Evolutionary conservation across 2,888 invertebrate species (phyloP).

Genomic region (Aspidiotus destructor): DNA sequence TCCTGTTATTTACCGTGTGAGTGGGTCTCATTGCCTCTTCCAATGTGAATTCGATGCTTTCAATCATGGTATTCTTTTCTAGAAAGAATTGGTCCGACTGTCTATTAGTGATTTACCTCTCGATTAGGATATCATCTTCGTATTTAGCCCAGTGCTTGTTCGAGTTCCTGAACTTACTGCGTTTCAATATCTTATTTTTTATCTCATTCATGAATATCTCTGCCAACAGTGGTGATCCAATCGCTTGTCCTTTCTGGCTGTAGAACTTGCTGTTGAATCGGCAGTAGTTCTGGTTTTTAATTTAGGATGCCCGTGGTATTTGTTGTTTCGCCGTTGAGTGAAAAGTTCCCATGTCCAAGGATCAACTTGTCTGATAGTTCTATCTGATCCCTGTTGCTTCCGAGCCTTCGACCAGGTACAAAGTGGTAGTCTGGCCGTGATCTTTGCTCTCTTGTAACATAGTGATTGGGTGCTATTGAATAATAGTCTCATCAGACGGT

Average conservation of each 20-base stretch:
- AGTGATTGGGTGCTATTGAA: no score
- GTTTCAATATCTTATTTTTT: background rate
- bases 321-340: background rate
- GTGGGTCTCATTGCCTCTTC: background rate
- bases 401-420: no score
- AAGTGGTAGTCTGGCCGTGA: no score
- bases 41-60: background rate
- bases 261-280: background rate
- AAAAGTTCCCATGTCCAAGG: no score
- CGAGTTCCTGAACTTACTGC: background rate
- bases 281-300: background rate
- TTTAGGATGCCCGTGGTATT: background rate
- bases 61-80: background rate
- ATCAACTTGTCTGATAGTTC: no score
- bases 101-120: background rate
- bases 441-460: no score
- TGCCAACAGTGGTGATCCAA: background rate
- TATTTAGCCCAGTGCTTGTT: background rate
- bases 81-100: background rate
- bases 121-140: background rate
- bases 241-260: background rate
- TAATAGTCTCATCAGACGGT: no score
- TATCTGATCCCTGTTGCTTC: no score
- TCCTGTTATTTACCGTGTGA: background rate
- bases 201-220: background rate